A percentile compares a stretch with the other conserved stretches of the same genome.
Conservation (phyloP, 2,888 invertebrate species). For the Chromoteleia sp. region DNA sequence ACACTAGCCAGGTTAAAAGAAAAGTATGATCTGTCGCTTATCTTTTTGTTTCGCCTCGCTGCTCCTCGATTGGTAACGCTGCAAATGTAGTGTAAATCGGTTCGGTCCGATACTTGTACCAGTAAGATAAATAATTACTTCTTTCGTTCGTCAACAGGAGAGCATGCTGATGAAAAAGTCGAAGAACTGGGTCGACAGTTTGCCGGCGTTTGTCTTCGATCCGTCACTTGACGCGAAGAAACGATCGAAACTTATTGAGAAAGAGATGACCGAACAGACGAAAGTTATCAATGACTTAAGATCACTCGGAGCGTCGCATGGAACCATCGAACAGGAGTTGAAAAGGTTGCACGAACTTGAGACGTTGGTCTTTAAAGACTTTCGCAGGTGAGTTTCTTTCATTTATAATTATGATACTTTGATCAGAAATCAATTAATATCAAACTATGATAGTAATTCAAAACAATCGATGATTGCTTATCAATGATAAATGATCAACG, state of each 20-base stretch:
- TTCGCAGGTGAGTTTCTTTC: slow-evolving; percentile 87
- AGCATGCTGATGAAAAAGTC: slow-evolving; percentile 88
- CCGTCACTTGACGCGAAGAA: slow-evolving; percentile 91
- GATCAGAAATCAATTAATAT: too few species aligned
- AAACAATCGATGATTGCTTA: too few species aligned
- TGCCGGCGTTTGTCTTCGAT: slow-evolving; percentile 94
- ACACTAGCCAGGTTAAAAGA: slow-evolving; percentile 83
- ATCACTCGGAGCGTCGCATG: slow-evolving; percentile 94
- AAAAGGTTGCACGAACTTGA: slow-evolving; percentile 96
- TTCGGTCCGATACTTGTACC: too few species aligned
- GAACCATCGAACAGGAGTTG: slow-evolving; percentile 96
- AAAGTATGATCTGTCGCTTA: slow-evolving; percentile 79
- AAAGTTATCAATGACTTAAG: slow-evolving; percentile 97
- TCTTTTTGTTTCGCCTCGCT: slow-evolving; percentile 25
- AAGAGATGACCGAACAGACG: slow-evolving; percentile 98
- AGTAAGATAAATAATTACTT: slow-evolving; percentile 4
- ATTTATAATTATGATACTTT: too few species aligned
- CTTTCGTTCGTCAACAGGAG: slow-evolving; percentile 85
- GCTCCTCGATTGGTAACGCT: not conserved
- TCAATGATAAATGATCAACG: too few species aligned
- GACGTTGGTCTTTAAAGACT: slow-evolving; percentile 97
- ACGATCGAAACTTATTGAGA: slow-evolving; percentile 96
- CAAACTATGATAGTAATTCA: too few species aligned
- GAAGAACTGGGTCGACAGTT: slow-evolving; percentile 89
- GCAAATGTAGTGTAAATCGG: not conserved